A percentile compares a stretch with the other conserved stretches of the same genome.
phyloP scores from a whole-genome alignment of 2,113 vertebrate species.

The Ondatra zibethicus region DNA sequence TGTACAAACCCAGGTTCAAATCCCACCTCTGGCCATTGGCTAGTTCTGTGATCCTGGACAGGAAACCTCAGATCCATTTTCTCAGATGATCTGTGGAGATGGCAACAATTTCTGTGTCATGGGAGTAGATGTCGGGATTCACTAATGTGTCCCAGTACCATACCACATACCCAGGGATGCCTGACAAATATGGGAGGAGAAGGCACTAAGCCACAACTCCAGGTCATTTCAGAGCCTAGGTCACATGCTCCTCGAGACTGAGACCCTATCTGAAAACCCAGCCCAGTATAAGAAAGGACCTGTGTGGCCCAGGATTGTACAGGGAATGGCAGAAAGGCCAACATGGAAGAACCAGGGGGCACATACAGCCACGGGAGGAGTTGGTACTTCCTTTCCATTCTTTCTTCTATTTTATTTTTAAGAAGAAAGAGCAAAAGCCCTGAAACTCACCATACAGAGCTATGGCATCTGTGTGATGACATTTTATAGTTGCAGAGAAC shows the following conservation, averaged over 20 bases:
- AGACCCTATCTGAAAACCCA: not conserved
- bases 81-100: too few species aligned
- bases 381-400: not conserved
- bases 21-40: not conserved
- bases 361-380: not conserved
- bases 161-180: fast-evolving
- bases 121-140: not conserved
- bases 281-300: not conserved
- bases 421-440: not conserved
- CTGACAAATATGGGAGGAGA: not conserved
- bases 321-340: not conserved
- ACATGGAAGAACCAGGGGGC: not conserved
- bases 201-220: fast-evolving
- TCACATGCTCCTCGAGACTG: fast-evolving
- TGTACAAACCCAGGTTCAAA: not conserved
- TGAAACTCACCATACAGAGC: not conserved
- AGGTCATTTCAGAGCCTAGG: not conserved
- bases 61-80: not conserved
- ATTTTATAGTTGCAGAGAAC: not conserved
- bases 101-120: not conserved
- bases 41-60: not conserved
- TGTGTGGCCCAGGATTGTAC: not conserved
- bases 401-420: not conserved
- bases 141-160: not conserved
- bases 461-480: not conserved